phyloP scores from a whole-genome alignment of 2,113 vertebrate genomes.

The Pampusana beccarii region DNA sequence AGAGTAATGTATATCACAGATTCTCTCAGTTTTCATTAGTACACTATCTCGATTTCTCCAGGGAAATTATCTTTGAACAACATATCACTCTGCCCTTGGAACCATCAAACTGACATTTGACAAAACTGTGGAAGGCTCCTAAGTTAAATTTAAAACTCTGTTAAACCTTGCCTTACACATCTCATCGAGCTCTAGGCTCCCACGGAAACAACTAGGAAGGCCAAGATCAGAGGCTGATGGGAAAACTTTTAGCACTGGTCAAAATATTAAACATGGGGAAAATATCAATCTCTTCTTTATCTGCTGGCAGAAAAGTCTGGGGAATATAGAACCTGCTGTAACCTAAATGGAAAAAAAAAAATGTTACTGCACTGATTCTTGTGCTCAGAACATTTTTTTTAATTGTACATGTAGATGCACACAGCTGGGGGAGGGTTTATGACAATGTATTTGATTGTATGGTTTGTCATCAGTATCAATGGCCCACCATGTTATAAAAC shows the following conservation, averaged over 20 bases:
- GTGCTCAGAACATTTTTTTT: neutral
- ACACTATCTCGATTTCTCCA: conserved; percentile 72
- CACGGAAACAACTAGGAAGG: conserved; percentile 24
- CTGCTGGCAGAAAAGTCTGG: neutral
- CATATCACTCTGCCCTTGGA: conserved; percentile 75
- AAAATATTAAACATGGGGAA: neutral
- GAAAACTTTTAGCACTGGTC: neutral
- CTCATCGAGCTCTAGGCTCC: conserved; percentile 38
- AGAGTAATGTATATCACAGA: conserved; percentile 60
- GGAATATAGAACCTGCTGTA: neutral
- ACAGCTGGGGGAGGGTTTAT: neutral
- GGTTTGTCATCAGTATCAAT: neutral
- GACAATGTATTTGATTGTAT: neutral
- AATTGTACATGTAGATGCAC: neutral
- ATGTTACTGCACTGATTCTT: neutral
- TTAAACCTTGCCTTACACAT: conserved; percentile 69
- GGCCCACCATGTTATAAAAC: neutral
- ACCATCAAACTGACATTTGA: conserved; percentile 79
- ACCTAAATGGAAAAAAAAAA: neutral
- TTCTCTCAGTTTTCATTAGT: conserved; percentile 69
- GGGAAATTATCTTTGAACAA: conserved; percentile 77
- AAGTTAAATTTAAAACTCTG: conserved; percentile 79
- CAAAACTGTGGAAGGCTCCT: conserved; percentile 69
- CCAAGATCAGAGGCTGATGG: neutral
- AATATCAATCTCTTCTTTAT: neutral